Base-by-base conservation (phyloP, 2,888 invertebrate species). In the Scelioninae gen. 1 region DNA sequence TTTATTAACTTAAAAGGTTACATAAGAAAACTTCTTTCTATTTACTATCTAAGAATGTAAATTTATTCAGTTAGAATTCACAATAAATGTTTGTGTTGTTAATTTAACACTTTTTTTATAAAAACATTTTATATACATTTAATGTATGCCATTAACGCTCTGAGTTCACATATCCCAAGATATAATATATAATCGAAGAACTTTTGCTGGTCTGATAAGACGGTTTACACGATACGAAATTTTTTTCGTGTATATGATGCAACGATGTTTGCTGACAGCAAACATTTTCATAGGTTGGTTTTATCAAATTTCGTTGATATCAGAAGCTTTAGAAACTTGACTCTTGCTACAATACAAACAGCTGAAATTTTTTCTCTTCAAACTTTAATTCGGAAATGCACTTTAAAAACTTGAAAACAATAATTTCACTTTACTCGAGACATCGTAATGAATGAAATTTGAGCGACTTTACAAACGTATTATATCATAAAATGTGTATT, bases 291-390 rank as follows among this genome's bases (percentile, higher is more conserved):
- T 38, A 8, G 72, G 4, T 51, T 40, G 60, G 60, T 72, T 72
- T 72, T 72, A 72, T 62, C 62, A 40, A 62, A 47, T 53, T 60
- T 51, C 32, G 51, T 38, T 51, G 62, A 51, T 72, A 72, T 51
- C 60, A 34, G 8, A 13, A 43, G 53, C 62, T 58, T 72, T 16
- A 32, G 56, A 55, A 32, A 45, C 15, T 31, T 10, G 32, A 43
- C 40, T 55, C 10, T 32, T 31, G 10, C n/a, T 10, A 11, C n/a
- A n/a, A 53, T 15, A 38, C n/a, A 51, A 47, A 51, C 40, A 51
- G 10, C 51, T 8, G 29, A 43, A 29, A 10, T 34, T 40, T 63
- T 38, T 34, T 29, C 16, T 51, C 10, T 16, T 10, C 29, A 9
- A 31, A 13, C 51, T n/a, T 38, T 65, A 65, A 38, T 51, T 34